Evolutionary conservation across 2,888 invertebrate genomes (phyloP).

Genomic region (Andrena camellia): DNA sequence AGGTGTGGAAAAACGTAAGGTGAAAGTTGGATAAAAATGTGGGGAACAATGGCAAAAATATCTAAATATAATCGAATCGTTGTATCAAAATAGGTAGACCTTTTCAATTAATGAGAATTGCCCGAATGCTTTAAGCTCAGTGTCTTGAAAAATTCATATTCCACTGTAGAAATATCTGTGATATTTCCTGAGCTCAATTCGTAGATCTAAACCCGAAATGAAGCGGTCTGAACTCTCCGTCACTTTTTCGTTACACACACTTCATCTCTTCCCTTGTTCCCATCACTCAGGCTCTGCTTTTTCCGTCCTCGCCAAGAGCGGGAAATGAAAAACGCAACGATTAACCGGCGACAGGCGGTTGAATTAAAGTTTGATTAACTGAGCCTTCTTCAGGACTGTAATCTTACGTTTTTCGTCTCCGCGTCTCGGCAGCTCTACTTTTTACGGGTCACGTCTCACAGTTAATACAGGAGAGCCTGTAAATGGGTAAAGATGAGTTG

Average conservation of each 20-base stretch:
- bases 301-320: background rate
- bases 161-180: no score
- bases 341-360: conserved; percentile 32
- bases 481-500: conserved; percentile 15
- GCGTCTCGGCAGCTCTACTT: background rate
- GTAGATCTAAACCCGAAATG: background rate
- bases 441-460: conserved; percentile 14
- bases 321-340: conserved; percentile 51
- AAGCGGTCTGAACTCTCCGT: background rate
- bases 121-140: no score
- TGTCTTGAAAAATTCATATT: no score
- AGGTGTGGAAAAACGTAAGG: no score
- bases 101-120: no score
- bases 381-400: conserved; percentile 19
- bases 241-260: background rate
- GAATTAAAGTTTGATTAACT: conserved; percentile 58
- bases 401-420: conserved; percentile 2
- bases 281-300: background rate
- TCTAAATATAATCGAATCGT: no score
- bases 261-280: background rate
- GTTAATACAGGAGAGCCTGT: background rate
- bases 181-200: no score
- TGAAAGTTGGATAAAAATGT: no score
- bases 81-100: no score
- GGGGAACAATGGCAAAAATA: no score